Evolutionary conservation across 2,888 invertebrate species (phyloP), one percentile per base, ranked within the genome.

Genomic region (Ischnus inquisitorius): DNA sequence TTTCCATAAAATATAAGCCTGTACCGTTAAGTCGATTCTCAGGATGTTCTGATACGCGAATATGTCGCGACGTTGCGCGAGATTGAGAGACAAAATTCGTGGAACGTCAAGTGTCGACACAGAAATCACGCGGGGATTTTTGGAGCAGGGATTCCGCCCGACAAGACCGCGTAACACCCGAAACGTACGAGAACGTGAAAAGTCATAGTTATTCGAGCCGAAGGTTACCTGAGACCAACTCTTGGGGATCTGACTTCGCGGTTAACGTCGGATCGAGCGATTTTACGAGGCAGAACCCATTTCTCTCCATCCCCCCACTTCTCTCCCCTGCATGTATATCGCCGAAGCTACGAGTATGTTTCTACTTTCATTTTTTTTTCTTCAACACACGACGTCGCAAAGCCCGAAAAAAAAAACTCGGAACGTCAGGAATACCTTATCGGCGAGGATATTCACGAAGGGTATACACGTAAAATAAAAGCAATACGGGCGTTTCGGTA

Each of bases 361-460:
- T 77, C 57, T 48, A 22, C 25, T 25, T 16, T 62, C n/a, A 0
- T 75, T 65, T 57, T 60, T 65, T 65, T 48, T 28, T 82, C 54
- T 19, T n/a, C 54, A 25, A 12, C 60, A 19, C 12, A 48, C 39
- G 57, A 74, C 72, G 67, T 51, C 54, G 57, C 79, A 64, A 68
- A 69, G 68, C 51, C 62, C 43, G 67, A 54, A 67, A 57, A 34
- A n/a, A 51, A 54, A 54, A 54, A 22, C 82, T 64, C 69, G n/a
- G 69, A 83, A 71, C 34, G 83, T 83, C 83, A 71, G 79, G 83
- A 83, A 83, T 83, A 76, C 28, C 83, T 83, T 79, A 76, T 83
- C 83, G 79, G 79, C 79, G 28, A 28, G 79, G 79, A 76, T 76
- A 82, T 78, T 78, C 68, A 39, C 22, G 19, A 46, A 54, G n/a